Conservation (phyloP, 1,140 invertebrate species). For the Caerostris extrusa region DNA sequence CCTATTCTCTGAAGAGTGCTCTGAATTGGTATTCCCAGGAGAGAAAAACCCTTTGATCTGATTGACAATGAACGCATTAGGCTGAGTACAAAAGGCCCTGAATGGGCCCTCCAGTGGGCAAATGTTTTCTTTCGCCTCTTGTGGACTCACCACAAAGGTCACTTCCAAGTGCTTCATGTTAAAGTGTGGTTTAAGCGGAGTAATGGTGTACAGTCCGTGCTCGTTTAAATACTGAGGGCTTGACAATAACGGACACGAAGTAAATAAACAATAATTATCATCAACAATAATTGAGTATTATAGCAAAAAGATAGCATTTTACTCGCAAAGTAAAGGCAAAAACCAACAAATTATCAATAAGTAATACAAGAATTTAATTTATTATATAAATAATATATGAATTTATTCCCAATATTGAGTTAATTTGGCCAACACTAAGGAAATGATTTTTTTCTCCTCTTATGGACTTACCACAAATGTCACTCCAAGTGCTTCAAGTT, state of each 20-base stretch:
- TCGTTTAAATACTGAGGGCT: too few species aligned
- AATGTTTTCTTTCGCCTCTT: constrained; percentile 69
- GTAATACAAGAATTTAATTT: too few species aligned
- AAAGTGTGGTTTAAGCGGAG: constrained; percentile 1
- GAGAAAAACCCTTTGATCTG: constrained; percentile 63
- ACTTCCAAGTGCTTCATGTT: background rate
- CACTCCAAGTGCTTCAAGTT: background rate
- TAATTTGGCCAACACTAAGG: too few species aligned
- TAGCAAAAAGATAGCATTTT: too few species aligned
- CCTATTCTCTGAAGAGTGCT: constrained; percentile 39
- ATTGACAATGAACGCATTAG: constrained; percentile 72
- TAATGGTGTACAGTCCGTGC: background rate
- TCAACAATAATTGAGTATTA: too few species aligned
- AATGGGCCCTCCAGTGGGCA: constrained; percentile 29
- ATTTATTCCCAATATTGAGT: too few species aligned
- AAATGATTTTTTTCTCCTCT: too few species aligned
- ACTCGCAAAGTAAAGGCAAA: too few species aligned
- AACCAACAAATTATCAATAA: too few species aligned
- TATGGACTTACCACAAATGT: constrained; percentile 34
- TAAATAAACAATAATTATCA: too few species aligned
- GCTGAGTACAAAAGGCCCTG: constrained; percentile 44
- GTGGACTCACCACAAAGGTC: constrained; percentile 27
- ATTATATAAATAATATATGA: too few species aligned
- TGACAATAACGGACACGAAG: too few species aligned
- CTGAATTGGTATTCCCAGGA: constrained; percentile 64